A percentile compares a stretch with the other conserved stretches of the same genome.
Conservation (phyloP, 2,797 vertebrate genomes). For the Sebastes oblongus region DNA sequence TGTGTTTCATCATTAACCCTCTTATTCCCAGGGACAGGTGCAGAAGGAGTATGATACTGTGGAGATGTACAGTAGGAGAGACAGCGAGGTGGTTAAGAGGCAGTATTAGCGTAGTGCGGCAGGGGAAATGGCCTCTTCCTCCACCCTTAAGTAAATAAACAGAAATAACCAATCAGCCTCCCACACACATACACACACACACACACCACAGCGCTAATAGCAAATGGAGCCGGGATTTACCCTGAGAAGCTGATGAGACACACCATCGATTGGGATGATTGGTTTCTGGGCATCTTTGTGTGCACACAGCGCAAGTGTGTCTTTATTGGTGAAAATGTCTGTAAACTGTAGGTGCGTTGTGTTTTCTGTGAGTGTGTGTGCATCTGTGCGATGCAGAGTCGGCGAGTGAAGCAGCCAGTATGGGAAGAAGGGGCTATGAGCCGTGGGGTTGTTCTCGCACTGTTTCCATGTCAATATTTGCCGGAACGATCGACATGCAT, state of each 20-base stretch:
- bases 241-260: constrained; percentile 44
- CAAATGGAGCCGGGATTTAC: constrained; percentile 35
- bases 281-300: constrained; percentile 42
- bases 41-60: constrained; percentile 44
- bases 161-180: constrained; percentile 67
- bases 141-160: constrained; percentile 75
- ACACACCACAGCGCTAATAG: constrained; percentile 45
- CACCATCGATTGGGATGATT: constrained; percentile 54
- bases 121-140: constrained; percentile 65
- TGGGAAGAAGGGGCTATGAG: constrained; percentile 72
- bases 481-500: constrained; percentile 90
- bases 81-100: constrained; percentile 57
- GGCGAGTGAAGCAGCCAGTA: constrained; percentile 39
- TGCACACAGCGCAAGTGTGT: constrained; percentile 2
- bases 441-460: constrained; percentile 78
- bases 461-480: constrained; percentile 88
- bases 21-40: constrained; percentile 60
- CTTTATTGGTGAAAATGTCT: constrained; percentile 44
- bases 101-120: constrained; percentile 44
- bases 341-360: constrained; percentile 22
- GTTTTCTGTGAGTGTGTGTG: constrained; percentile 12
- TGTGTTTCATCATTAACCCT: constrained; percentile 77
- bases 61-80: constrained; percentile 34
- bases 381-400: constrained; percentile 23
- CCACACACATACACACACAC: not conserved